Conservation (phyloP, 2,797 vertebrate species). For the Lagocephalus sceleratus region DNA sequence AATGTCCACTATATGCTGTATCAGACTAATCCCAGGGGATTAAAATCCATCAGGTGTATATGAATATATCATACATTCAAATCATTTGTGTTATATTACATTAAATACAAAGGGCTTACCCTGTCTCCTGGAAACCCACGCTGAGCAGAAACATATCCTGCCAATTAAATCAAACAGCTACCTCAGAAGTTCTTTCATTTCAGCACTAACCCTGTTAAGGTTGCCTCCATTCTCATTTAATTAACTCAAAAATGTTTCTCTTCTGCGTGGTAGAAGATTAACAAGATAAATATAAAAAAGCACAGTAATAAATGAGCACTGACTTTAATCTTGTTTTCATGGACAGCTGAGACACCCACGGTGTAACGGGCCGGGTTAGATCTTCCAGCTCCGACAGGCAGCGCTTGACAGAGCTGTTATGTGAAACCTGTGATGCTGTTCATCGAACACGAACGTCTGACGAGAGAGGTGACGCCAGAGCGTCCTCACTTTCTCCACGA, state of each 20-base stretch:
- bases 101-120: too few species aligned
- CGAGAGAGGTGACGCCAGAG: constrained; percentile 31
- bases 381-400: constrained; percentile 17
- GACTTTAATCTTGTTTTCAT: not conserved
- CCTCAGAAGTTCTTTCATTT: constrained; percentile 10
- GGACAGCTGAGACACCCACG: constrained; percentile 1
- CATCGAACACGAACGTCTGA: constrained; percentile 46
- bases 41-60: too few species aligned
- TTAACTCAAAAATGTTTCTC: constrained; percentile 20
- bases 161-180: constrained; percentile 6
- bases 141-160: constrained; percentile 2
- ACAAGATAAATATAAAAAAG: not conserved
- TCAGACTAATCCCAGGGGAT: too few species aligned
- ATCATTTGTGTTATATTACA: too few species aligned
- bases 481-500: constrained; percentile 42
- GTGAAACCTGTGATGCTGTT: constrained; percentile 34
- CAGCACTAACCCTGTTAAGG: constrained; percentile 10
- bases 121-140: not conserved
- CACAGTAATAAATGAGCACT: constrained; percentile 8
- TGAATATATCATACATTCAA: too few species aligned
- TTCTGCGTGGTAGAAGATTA: constrained; percentile 1
- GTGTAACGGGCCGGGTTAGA: constrained; percentile 22
- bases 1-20: too few species aligned
- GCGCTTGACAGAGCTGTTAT: constrained; percentile 34
- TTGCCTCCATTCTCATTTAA: constrained; percentile 14